Evolutionary conservation across 1,140 invertebrate species (phyloP), one percentile per base, ranked within the genome.

Genomic region (Neuroterus valhalla): DNA sequence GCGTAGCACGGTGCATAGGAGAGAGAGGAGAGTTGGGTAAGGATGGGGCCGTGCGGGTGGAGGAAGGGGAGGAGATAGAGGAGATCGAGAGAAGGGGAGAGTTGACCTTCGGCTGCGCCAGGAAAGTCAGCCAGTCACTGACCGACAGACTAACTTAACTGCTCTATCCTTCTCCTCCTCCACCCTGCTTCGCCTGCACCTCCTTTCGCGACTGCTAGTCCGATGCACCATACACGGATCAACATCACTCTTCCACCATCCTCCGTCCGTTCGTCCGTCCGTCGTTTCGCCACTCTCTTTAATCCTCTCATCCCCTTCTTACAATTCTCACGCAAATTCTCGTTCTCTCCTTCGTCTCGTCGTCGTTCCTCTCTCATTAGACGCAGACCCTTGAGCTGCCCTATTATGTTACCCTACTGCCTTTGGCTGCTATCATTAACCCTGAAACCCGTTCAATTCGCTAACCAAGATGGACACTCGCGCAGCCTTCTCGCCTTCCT

Each of bases 51-150:
- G 75, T 78, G 77, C 81, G 81, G 81, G 69, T 76, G 78, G 71
- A 79, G 81, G 75, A 75, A 76, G 71, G 72, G 78, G 73, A 74
- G 78, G 74, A 68, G 31, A 38, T 38, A 77, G 72, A 80, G 81
- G 79, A 78, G 84, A 82, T 72, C 82, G 82, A 77, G 79, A 88
- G 82, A 87, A 85, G 86, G 86, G 86, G 85, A 85, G 86, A 87
- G 85, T 88, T 90, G 89, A 90, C 89, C 89, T 90, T 89, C 87
- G 89, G 86, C 88, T 84, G 85, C 82, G 88, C 84, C 89, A 87
- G 88, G 88, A 89, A 90, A 90, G 88, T 90, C 89, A 89, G 87
- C 84, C 89, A 90, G 89, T 90, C 88, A 90, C 89, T 90, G 89
- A 90, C 89, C 89, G 89, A 88, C 87, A 89, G 88, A 89, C 89